Percentiles rank a stretch among this genome's conserved stretches.
These are phyloP conservation scores for Larimichthys crocea DNA, from an alignment of 2,113 vertebrate species.

Conservation along the genomic window DNA sequence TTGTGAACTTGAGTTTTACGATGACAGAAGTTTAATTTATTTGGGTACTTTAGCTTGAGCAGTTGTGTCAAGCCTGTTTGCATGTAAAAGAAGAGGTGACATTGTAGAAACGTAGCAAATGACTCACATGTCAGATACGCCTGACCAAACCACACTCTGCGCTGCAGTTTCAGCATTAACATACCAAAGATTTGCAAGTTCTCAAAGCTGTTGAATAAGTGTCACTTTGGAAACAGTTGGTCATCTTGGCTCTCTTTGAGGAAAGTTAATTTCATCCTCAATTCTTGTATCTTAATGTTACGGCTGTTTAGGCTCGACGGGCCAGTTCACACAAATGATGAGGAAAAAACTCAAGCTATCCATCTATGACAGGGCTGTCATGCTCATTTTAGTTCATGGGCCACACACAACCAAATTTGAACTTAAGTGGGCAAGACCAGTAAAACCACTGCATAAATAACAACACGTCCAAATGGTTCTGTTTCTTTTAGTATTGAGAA, in stretches of 20 bases:
- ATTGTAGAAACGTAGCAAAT: not conserved
- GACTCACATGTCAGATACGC: not conserved
- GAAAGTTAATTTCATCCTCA: not conserved
- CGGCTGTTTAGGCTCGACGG: not conserved
- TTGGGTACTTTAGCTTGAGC: not conserved
- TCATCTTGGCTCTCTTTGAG: not conserved
- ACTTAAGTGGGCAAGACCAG: too few relatives aligned
- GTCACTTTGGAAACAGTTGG: not conserved
- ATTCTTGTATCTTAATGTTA: not conserved
- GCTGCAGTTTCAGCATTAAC: not conserved
- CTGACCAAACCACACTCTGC: not conserved
- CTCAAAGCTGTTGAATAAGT: not conserved
- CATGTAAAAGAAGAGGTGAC: slow-evolving; percentile 7
- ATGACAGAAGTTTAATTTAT: slow-evolving; percentile 35
- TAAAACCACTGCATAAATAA: too few relatives aligned
- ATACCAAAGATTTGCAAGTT: slow-evolving; percentile 17
- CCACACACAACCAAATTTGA: too few relatives aligned
- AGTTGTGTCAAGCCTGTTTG: not conserved
- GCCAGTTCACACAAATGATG: not conserved
- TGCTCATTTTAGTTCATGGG: too few relatives aligned
- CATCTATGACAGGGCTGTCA: too few relatives aligned
- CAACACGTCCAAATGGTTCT: too few relatives aligned
- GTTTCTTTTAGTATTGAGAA: too few relatives aligned
- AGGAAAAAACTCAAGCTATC: not conserved
- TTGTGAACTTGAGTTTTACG: slow-evolving; percentile 1